A percentile compares a stretch with the other conserved stretches of the same genome.
Evolutionary conservation across 2,113 vertebrate genomes (phyloP).

Genomic region (Paradisaea rubra): DNA sequence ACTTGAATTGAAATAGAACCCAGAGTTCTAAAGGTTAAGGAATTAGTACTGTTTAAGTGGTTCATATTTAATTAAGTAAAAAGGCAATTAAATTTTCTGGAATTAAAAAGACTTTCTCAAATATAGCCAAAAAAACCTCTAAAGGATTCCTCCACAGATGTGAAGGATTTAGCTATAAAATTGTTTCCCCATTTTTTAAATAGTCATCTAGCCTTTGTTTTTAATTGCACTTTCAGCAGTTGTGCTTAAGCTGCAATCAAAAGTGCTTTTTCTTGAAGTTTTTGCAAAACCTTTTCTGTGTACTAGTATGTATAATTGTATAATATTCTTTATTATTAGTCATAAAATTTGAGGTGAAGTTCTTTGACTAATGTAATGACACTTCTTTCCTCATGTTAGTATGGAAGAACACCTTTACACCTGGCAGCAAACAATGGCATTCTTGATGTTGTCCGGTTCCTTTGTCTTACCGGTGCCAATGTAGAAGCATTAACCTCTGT

Average conservation of each 20-base stretch:
- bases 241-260: neutral
- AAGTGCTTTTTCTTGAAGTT: neutral
- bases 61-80: neutral
- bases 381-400: conserved; percentile 63
- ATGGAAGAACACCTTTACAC: conserved; percentile 89
- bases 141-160: neutral
- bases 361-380: neutral
- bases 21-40: neutral
- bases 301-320: neutral
- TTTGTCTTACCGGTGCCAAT: conserved; percentile 88
- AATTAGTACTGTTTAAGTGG: neutral
- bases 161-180: neutral
- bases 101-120: neutral
- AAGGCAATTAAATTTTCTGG: neutral
- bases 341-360: neutral
- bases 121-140: neutral
- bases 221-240: neutral
- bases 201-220: neutral
- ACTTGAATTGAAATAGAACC: neutral
- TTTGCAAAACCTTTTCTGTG: neutral
- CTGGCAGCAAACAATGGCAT: conserved; percentile 89
- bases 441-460: conserved; percentile 90
- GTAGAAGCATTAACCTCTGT: conserved; percentile 88
- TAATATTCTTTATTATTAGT: neutral
- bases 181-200: neutral